Evolutionary conservation across 1,140 invertebrate species (phyloP), one percentile per base, ranked within the genome.

Genomic region (Bombus impatiens): DNA sequence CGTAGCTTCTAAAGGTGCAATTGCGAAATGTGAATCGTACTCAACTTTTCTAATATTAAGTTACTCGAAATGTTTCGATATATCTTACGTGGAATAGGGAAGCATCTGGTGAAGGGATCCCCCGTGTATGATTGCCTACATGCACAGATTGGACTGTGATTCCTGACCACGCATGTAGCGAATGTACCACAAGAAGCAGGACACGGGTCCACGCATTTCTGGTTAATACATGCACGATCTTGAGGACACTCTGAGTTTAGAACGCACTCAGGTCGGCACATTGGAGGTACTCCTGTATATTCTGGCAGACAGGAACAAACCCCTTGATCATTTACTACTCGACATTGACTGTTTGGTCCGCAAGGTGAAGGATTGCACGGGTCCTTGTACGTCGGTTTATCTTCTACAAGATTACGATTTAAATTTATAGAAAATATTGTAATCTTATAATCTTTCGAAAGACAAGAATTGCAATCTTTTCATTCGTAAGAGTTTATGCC

Each of bases 111-210:
- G 84, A 97, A 97, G 37, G 97, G 97, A 96, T 98, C 97, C 83
- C 97, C 97, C 78, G 96, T 67, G 32, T 97, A 79, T 96, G 96
- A 68, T 35, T 35, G 95, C 95, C n/a, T 94, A 83, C 97, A 98
- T 81, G 95, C 96, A 94, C 97, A 98, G 70, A 97, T 96, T 2
- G 97, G 97, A 94, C 96, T 97, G 88, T 98, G 97, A 93, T 97
- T 97, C 18, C 97, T 96, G 44, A 97, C 96, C 93, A 96, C 95
- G 92, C 97, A 98, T 86, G 96, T 94, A 3, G 97, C 96, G 12
- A 57, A 86, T 40, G 91, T 87, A 22, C 96, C 96, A 91, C 97
- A 98, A 13, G 97, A 97, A 68, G 97, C 97, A 70, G 96, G 95
- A 90, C 97, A 98, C 13, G 97, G 97, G 94, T 97, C 96, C 65